phyloP scores from a whole-genome alignment of 2,797 vertebrate genomes.

The Dicrostonyx torquatus region DNA sequence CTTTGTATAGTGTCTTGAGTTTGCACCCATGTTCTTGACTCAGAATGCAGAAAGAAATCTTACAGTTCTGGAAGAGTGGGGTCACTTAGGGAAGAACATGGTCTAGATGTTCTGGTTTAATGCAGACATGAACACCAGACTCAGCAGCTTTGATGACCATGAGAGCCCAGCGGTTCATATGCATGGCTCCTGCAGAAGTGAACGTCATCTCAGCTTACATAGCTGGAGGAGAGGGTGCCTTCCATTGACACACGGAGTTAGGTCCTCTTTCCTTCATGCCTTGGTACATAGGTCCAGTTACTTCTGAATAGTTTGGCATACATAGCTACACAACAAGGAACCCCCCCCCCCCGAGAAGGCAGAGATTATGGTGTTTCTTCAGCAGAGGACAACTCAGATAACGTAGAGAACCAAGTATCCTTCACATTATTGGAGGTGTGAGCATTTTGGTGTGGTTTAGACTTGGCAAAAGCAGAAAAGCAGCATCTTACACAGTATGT shows the following conservation, averaged over 20 bases:
- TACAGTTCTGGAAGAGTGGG: background rate
- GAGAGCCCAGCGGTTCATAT: background rate
- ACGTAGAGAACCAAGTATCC: background rate
- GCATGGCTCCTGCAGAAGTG: background rate
- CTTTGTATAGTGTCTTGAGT: background rate
- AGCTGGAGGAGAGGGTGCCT: background rate
- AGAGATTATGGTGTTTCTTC: background rate
- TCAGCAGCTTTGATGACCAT: background rate
- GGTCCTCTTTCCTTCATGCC: background rate
- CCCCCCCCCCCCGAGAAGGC: background rate
- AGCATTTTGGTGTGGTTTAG: background rate
- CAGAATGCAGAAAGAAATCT: background rate
- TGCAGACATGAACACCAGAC: background rate
- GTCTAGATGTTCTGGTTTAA: background rate
- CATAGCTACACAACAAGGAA: background rate
- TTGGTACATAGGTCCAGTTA: background rate
- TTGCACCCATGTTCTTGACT: background rate
- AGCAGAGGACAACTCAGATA: background rate
- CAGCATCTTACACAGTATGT: background rate
- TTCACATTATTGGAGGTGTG: background rate
- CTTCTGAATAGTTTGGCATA: background rate
- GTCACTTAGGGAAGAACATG: background rate
- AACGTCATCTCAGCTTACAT: background rate
- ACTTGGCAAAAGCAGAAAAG: background rate
- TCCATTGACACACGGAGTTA: background rate